Conservation (phyloP, 2,888 invertebrate species). For the Disparrhopalites patrizii region DNA sequence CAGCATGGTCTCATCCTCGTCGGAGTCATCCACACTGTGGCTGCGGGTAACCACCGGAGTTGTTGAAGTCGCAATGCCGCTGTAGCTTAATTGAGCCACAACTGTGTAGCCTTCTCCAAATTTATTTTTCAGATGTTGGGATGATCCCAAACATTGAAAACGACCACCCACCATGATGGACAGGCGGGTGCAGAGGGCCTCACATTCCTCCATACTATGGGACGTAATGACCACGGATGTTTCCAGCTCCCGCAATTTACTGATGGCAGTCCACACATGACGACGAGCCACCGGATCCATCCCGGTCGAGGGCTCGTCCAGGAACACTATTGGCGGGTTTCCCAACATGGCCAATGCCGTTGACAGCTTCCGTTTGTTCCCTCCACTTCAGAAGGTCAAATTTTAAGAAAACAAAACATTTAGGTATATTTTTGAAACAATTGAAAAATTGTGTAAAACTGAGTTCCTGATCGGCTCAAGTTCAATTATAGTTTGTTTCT, state of each 20-base stretch:
- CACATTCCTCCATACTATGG: slow-evolving; percentile 52
- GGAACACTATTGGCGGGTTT: slow-evolving; percentile 63
- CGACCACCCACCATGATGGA: slow-evolving; percentile 4
- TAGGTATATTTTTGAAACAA: not conserved
- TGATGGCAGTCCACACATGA: slow-evolving; percentile 72
- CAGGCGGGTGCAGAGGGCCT: slow-evolving; percentile 1
- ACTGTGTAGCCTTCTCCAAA: slow-evolving; percentile 13
- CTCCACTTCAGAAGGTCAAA: slow-evolving; percentile 57
- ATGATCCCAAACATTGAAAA: slow-evolving; percentile 6
- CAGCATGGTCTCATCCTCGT: not conserved
- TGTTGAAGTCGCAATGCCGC: not conserved
- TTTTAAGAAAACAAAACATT: not conserved
- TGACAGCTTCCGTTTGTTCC: slow-evolving; percentile 69
- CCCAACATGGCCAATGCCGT: slow-evolving; percentile 68
- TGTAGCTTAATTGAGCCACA: not conserved
- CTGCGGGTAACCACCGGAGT: not conserved
- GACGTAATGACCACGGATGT: slow-evolving; percentile 76
- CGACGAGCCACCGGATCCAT: slow-evolving; percentile 77
- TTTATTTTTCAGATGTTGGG: slow-evolving; percentile 19
- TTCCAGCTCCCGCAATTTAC: slow-evolving; percentile 64
- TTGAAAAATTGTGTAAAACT: not conserved
- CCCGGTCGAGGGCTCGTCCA: slow-evolving; percentile 64
- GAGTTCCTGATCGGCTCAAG: too few relatives aligned
- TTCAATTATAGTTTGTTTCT: too few relatives aligned
- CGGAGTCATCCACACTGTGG: not conserved